Conservation (phyloP, 1,140 invertebrate species). For the Ladona fulva region DNA sequence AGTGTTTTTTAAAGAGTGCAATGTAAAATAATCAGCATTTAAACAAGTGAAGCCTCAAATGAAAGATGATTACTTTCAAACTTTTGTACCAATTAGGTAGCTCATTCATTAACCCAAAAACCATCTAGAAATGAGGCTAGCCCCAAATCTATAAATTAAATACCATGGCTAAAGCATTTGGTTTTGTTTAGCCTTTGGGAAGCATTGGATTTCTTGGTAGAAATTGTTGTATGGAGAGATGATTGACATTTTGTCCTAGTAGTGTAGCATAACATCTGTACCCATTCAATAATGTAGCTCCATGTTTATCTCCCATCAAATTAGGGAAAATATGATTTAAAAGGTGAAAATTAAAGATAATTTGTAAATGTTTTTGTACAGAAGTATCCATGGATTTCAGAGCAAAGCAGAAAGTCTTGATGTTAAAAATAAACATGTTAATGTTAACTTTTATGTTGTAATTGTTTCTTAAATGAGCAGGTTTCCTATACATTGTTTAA, state of each 20-base stretch:
- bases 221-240: not conserved
- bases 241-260: not conserved
- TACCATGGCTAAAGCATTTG: not conserved
- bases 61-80: not conserved
- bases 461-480: not conserved
- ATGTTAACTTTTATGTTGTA: not conserved
- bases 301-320: not conserved
- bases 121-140: not conserved
- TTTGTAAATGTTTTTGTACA: conserved; percentile 10
- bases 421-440: conserved; percentile 8
- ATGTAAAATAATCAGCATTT: conserved; percentile 1
- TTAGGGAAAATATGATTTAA: not conserved
- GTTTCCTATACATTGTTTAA: no score
- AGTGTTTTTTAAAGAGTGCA: not conserved
- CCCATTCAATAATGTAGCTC: not conserved
- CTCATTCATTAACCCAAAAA: not conserved
- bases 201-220: not conserved
- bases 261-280: not conserved
- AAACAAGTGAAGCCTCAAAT: not conserved
- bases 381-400: not conserved
- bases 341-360: not conserved
- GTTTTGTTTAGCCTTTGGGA: not conserved
- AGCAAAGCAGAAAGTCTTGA: not conserved
- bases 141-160: not conserved
- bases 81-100: not conserved